phyloP scores from a whole-genome alignment of 2,888 invertebrate genomes.

The Prosopocoilus inquinatus region DNA sequence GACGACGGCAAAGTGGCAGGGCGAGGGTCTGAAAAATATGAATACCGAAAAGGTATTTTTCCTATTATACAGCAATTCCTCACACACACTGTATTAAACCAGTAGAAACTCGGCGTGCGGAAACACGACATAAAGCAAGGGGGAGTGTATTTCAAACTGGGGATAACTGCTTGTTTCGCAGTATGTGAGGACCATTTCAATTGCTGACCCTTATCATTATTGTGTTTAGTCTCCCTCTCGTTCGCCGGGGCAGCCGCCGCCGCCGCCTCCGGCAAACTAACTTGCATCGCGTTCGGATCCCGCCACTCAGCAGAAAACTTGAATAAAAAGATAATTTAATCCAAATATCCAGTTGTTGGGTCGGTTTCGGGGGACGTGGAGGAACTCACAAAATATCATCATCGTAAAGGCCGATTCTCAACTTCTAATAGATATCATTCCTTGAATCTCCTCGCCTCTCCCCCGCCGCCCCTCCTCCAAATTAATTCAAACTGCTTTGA shows the following conservation, averaged over 20 bases:
- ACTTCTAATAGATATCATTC: no score
- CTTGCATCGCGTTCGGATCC: constrained; percentile 12
- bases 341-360: no score
- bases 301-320: constrained; percentile 11
- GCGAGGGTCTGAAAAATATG: no score
- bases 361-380: no score
- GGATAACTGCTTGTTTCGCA: constrained; percentile 34
- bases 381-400: no score
- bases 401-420: no score
- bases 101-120: not conserved
- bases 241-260: no score
- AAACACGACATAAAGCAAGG: constrained; percentile 9
- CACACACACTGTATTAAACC: not conserved
- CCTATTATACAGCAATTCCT: constrained; percentile 16
- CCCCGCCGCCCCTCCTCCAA: no score
- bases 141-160: constrained; percentile 27
- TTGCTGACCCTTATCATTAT: constrained; percentile 46
- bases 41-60: not conserved
- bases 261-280: constrained; percentile 19
- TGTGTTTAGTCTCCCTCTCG: constrained; percentile 37
- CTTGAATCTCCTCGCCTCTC: no score
- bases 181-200: constrained; percentile 41
- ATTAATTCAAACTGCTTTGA: no score
- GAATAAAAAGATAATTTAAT: constrained; percentile 9
- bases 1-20: no score